Conservation (phyloP, 2,113 vertebrate species). For the Anoura caudifer region DNA sequence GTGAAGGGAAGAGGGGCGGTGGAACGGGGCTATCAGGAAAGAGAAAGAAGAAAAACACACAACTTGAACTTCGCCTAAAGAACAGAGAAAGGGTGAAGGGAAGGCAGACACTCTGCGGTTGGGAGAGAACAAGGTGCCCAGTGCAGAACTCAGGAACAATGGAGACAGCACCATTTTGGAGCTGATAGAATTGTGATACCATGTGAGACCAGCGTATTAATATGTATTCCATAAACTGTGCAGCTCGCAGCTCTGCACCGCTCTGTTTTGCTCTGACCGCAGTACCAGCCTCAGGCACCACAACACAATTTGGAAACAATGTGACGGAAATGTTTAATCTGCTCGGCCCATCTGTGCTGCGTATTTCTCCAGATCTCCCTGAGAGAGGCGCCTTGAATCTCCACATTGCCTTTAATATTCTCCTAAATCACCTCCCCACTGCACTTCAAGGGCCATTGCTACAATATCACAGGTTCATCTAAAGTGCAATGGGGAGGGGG, state of each 20-base stretch:
- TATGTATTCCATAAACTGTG: conserved; percentile 78
- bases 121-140: conserved; percentile 43
- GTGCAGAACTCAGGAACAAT: conserved; percentile 68
- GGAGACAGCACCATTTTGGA: conserved; percentile 14
- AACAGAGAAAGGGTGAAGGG: background rate
- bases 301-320: conserved; percentile 89
- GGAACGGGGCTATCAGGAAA: background rate
- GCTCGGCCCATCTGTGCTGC: conserved; percentile 94
- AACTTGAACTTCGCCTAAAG: background rate
- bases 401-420: conserved; percentile 94
- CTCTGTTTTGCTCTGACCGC: conserved; percentile 85
- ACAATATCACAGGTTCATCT: conserved; percentile 91
- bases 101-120: conserved; percentile 41
- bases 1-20: conserved; percentile 56
- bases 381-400: conserved; percentile 96
- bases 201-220: conserved; percentile 76
- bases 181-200: conserved; percentile 72
- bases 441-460: conserved; percentile 88
- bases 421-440: conserved; percentile 90
- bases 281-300: conserved; percentile 85
- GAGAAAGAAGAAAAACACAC: background rate
- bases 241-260: conserved; percentile 66
- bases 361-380: conserved; percentile 91
- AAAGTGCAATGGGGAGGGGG: conserved; percentile 86
- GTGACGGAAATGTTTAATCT: conserved; percentile 97